Percentiles rank a stretch among this genome's conserved stretches.
Conservation (phyloP, 2,797 vertebrate genomes). For the Galago senegalensis region DNA sequence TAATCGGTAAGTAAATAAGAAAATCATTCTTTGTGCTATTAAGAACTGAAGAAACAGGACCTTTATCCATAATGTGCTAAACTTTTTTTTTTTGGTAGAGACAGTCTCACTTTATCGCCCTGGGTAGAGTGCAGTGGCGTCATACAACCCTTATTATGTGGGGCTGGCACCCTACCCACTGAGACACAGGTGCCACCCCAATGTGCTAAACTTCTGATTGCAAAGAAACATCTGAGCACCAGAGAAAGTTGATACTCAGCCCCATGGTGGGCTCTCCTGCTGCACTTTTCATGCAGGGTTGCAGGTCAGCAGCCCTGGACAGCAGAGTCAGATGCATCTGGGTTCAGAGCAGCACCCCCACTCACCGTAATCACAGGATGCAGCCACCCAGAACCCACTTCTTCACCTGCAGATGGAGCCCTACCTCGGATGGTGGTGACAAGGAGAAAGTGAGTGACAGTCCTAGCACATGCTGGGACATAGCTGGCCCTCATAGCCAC, state of each 20-base stretch:
- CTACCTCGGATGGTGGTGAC: background rate
- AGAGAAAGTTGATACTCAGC: background rate
- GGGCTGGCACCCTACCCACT: too few relatives aligned
- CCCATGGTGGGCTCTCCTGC: background rate
- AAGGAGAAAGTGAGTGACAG: background rate
- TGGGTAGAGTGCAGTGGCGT: too few relatives aligned
- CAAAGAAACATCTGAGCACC: background rate
- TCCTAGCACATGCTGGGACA: background rate
- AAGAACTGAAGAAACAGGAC: background rate
- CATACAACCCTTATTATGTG: too few relatives aligned
- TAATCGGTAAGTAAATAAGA: background rate
- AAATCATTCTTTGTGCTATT: background rate
- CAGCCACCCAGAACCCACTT: background rate
- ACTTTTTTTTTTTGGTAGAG: background rate
- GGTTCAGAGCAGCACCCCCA: background rate
- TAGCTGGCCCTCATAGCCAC: background rate
- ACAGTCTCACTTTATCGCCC: too few relatives aligned
- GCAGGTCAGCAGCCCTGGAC: too few relatives aligned
- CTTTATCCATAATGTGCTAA: slow-evolving; percentile 13
- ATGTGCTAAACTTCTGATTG: background rate
- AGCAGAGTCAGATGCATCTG: background rate
- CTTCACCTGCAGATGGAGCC: background rate
- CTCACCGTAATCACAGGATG: background rate
- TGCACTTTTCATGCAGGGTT: background rate
- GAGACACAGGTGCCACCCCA: background rate